Base-by-base conservation (phyloP, 2,888 invertebrate species). In the Tetanocera ferruginea region DNA sequence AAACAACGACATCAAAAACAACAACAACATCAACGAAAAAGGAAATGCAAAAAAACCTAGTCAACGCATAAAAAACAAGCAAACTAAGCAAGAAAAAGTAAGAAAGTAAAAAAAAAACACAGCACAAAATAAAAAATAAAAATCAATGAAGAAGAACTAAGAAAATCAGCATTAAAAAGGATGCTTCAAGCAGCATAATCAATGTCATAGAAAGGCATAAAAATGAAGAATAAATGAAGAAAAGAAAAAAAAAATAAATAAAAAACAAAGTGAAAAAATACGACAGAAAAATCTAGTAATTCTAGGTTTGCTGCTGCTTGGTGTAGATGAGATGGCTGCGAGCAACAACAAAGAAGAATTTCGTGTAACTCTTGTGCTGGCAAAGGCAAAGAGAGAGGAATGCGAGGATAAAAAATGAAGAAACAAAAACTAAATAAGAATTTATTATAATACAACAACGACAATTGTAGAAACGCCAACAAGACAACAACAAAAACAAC, bases 381-480 rank as follows among this genome's bases (percentile, higher is more conserved):
- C 60, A 60, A 60, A 23, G 28, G 25, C 19, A 57, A 60, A 60
- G 28, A 60, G 25, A 19, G 25, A 57, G 14, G 25, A 60, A 17
- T 5, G 28, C 5, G 25, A 25, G 19, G 19, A 5, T 23, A 37
- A 66, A 17, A 51, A 52, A 69, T n/a, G 66, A 62, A 5, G 43
- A 66, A 69, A 76, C 1, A 69, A 55, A 66, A 70, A 62, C 49
- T n/a, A 62, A 73, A 37, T 31, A 64, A 51, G 52, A 43, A 66
- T 43, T 43, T 43, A 43, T 43, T 43, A 43, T 43, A 55, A 8
- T 19, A 14, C 34, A 75, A 37, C 37, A 66, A 51, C 23, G 34
- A 66, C 34, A n/a, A 76, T 31, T 60, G 69, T 52, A 34, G 17
- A 57, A 76, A 78, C 51, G 73, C 19, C 75, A 62, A 77, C n/a